Percentiles rank a stretch among this genome's conserved stretches.
Evolutionary conservation across 2,888 invertebrate species (phyloP).

Genomic region (Cremastinae sp.): DNA sequence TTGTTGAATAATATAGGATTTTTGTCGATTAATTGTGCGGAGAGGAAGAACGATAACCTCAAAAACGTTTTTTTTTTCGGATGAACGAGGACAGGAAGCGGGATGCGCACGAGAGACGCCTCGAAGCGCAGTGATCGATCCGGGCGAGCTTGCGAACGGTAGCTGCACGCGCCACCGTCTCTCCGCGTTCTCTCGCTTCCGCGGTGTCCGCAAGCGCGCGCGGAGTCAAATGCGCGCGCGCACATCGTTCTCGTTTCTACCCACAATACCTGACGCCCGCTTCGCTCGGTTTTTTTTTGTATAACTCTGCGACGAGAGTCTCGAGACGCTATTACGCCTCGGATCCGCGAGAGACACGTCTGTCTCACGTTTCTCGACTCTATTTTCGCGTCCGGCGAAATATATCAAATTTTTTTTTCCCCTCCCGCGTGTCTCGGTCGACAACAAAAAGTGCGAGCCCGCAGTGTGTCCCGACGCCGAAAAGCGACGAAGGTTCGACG

Average conservation of each 20-base stretch:
- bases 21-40: too few relatives aligned
- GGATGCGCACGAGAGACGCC: slow-evolving; percentile 13
- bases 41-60: too few relatives aligned
- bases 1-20: too few relatives aligned
- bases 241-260: slow-evolving; percentile 29
- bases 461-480: background rate
- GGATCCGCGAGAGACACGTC: slow-evolving; percentile 29
- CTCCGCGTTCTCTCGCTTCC: slow-evolving; percentile 34
- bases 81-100: background rate
- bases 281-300: slow-evolving; percentile 1
- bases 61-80: too few relatives aligned
- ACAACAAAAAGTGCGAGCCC: background rate
- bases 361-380: slow-evolving; percentile 27
- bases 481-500: background rate
- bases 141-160: slow-evolving; percentile 44
- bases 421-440: too few relatives aligned
- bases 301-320: slow-evolving; percentile 30
- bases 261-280: slow-evolving; percentile 55
- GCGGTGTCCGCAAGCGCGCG: slow-evolving; percentile 46
- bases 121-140: slow-evolving; percentile 51
- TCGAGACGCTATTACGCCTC: slow-evolving; percentile 45
- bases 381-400: slow-evolving; percentile 35
- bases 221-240: slow-evolving; percentile 23
- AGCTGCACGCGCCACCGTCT: slow-evolving; percentile 55
- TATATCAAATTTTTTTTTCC: slow-evolving; percentile 7